Percentiles rank a stretch among this genome's conserved stretches.
phyloP scores from a whole-genome alignment of 2,888 invertebrate species.

The Caenorhabditis sp. region DNA sequence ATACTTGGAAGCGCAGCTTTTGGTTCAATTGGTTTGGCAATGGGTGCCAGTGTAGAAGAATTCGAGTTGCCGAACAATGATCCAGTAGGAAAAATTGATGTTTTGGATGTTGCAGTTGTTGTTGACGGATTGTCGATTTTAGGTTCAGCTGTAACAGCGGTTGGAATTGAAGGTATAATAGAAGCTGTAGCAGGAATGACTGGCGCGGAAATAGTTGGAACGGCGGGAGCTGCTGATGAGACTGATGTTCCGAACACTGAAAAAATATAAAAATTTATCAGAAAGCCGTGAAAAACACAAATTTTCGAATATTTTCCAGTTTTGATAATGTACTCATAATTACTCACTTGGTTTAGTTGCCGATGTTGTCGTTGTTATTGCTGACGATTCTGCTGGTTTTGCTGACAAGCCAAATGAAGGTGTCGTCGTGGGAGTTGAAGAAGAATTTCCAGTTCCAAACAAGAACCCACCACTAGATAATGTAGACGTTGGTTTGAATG shows the following conservation, averaged over 20 bases:
- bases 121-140: neutral
- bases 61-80: constrained; percentile 4
- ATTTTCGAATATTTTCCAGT: too few relatives aligned
- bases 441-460: constrained; percentile 14
- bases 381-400: neutral
- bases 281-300: too few relatives aligned
- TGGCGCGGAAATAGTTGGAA: neutral
- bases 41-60: too few relatives aligned
- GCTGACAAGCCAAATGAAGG: constrained; percentile 10
- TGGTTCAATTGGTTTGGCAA: neutral
- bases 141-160: neutral
- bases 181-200: too few relatives aligned
- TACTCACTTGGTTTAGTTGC: neutral
- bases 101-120: neutral
- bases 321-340: too few relatives aligned
- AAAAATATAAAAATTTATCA: neutral
- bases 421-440: neutral
- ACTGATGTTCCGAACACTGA: constrained; percentile 6
- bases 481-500: constrained; percentile 25
- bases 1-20: neutral
- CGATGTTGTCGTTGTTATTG: neutral
- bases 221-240: neutral
- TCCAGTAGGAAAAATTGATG: neutral
- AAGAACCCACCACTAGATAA: neutral
- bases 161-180: neutral